Percentiles rank a stretch among this genome's conserved stretches.
These are phyloP conservation scores for Drosophila hamatofila DNA, from an alignment of 2,888 invertebrate species.

Conservation along the genomic window DNA sequence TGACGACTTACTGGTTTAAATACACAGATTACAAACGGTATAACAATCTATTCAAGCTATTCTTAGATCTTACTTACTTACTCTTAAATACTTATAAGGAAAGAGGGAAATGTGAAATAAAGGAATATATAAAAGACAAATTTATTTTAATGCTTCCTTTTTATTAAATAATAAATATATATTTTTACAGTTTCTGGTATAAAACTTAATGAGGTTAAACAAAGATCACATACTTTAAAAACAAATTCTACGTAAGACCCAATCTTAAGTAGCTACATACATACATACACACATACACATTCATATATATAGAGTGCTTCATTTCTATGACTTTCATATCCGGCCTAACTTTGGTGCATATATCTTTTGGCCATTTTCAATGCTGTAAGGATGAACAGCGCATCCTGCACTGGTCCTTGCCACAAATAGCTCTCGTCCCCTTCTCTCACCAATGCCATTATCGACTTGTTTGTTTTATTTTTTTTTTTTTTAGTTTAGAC, in stretches of 20 bases:
- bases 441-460: background rate
- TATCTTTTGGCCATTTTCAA: constrained; percentile 49
- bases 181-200: background rate
- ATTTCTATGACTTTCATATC: constrained; percentile 62
- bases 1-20: no score
- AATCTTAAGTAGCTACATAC: background rate
- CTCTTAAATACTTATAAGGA: no score
- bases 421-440: background rate
- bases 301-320: constrained; percentile 30
- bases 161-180: background rate
- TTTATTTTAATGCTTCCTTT: no score
- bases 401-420: background rate
- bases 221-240: background rate
- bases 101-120: no score
- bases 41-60: no score
- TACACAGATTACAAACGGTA: no score
- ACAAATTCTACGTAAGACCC: background rate
- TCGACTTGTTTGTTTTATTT: background rate
- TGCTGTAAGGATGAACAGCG: constrained; percentile 39
- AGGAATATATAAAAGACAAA: no score
- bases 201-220: background rate
- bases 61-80: no score
- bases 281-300: no score
- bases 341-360: constrained; percentile 60
- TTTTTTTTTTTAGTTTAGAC: background rate